Conservation (phyloP, 2,113 vertebrate genomes). For the Entomyzon cyanotis region DNA sequence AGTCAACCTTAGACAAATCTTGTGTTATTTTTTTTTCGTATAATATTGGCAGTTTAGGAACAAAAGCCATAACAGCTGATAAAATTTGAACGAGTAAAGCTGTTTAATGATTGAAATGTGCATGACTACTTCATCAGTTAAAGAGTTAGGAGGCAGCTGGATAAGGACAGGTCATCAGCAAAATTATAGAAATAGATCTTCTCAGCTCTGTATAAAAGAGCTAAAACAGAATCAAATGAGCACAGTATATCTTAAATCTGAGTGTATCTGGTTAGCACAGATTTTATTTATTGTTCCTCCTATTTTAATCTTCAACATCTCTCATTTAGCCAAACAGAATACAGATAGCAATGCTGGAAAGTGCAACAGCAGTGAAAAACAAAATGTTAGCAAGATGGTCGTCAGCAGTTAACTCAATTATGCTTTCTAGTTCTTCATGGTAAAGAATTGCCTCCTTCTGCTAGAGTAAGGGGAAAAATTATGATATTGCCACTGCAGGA, state of each 20-base stretch:
- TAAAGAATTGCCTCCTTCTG: conserved; percentile 32
- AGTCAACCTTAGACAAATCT: not conserved
- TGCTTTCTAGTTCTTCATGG: not conserved
- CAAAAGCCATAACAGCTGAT: not conserved
- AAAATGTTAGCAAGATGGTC: conserved; percentile 8
- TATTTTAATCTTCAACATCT: not conserved
- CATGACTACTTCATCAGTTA: not conserved
- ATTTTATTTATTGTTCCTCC: not conserved
- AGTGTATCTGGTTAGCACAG: not conserved
- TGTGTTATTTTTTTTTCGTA: not conserved
- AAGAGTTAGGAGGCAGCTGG: not conserved
- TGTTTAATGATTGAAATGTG: not conserved
- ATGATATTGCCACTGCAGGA: conserved; percentile 10
- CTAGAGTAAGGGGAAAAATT: conserved; percentile 40
- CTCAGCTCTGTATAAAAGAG: not conserved
- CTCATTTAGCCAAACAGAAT: not conserved
- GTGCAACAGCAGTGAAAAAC: not conserved
- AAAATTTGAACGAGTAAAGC: not conserved
- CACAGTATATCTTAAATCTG: not conserved
- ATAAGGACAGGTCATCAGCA: not conserved
- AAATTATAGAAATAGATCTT: not conserved
- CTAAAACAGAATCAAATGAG: not conserved
- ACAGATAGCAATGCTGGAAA: not conserved
- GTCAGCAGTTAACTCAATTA: not conserved
- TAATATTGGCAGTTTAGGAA: not conserved